Percentiles rank a stretch among this genome's conserved stretches.
phyloP scores from a whole-genome alignment of 2,113 vertebrate genomes.

The Tragelaphus buxtoni region DNA sequence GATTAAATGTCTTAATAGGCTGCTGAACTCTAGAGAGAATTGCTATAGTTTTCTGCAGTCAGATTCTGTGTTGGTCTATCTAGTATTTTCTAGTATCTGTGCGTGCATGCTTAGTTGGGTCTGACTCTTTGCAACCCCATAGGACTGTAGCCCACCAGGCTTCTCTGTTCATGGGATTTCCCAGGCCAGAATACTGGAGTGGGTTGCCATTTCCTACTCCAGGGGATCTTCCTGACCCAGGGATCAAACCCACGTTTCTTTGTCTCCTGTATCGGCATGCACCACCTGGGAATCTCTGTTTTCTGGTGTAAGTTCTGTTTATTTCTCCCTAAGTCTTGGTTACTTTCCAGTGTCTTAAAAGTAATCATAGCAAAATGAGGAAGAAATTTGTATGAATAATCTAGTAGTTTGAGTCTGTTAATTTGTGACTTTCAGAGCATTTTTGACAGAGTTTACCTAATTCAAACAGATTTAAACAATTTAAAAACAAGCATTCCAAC shows the following conservation, averaged over 20 bases:
- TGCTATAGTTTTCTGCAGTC: background rate
- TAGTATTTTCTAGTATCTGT: background rate
- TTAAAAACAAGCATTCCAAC: constrained; percentile 37
- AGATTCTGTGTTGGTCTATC: background rate
- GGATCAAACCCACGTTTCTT: background rate
- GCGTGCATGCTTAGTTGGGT: background rate
- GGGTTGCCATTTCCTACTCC: background rate
- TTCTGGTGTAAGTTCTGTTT: background rate
- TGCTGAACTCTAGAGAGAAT: background rate
- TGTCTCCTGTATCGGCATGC: background rate
- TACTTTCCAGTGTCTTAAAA: background rate
- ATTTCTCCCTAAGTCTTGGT: constrained; percentile 21
- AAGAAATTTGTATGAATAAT: background rate
- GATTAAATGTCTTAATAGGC: constrained; percentile 1
- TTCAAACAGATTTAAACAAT: background rate
- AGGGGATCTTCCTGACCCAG: background rate
- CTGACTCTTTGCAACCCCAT: background rate
- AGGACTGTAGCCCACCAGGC: background rate
- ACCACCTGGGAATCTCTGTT: background rate
- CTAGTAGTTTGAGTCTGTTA: background rate
- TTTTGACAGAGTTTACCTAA: constrained; percentile 41
- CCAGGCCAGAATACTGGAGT: background rate
- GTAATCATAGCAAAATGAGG: background rate
- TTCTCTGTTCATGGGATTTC: background rate
- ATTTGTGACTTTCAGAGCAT: constrained; percentile 6